These are phyloP conservation scores for Pocillopora grandis DNA, from an alignment of 92 coral and sea anemone genomes.

Conservation along the genomic window DNA sequence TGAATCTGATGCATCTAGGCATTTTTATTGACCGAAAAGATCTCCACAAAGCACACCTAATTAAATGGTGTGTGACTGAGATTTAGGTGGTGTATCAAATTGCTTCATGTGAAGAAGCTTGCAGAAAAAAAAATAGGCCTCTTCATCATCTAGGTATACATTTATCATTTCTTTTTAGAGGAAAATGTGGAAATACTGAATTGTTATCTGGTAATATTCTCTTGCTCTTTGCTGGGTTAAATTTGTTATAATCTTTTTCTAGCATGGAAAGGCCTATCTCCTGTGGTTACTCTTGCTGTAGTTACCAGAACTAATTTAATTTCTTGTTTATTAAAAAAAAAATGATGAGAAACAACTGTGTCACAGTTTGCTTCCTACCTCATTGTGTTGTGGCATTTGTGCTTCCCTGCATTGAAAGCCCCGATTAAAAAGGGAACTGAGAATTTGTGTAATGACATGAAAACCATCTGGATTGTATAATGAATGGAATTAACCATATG, in stretches of 20 bases:
- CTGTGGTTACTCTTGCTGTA: background rate
- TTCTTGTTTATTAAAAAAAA: conserved; percentile 37
- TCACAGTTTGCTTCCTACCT: background rate
- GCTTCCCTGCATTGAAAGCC: no score
- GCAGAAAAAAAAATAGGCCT: background rate
- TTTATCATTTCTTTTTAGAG: background rate
- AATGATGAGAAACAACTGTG: background rate
- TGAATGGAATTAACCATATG: no score
- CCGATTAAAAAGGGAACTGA: no score
- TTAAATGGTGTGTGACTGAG: conserved; percentile 20
- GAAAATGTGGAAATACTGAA: background rate
- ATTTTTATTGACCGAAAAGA: conserved; percentile 49
- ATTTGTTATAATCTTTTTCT: background rate
- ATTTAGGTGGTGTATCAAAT: conserved; percentile 49
- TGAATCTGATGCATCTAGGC: conserved; percentile 41
- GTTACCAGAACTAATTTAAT: conserved; percentile 12
- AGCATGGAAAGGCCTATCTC: background rate
- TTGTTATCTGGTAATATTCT: background rate
- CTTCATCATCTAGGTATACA: background rate
- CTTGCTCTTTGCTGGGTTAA: background rate
- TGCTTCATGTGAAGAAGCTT: conserved; percentile 15
- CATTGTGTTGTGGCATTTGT: background rate
- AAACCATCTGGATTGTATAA: no score
- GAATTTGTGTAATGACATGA: no score
- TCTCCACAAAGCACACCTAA: conserved; percentile 14